A percentile compares a stretch with the other conserved stretches of the same genome.
Evolutionary conservation across 2,797 vertebrate species (phyloP).

Genomic region (Carcharodon carcharias): DNA sequence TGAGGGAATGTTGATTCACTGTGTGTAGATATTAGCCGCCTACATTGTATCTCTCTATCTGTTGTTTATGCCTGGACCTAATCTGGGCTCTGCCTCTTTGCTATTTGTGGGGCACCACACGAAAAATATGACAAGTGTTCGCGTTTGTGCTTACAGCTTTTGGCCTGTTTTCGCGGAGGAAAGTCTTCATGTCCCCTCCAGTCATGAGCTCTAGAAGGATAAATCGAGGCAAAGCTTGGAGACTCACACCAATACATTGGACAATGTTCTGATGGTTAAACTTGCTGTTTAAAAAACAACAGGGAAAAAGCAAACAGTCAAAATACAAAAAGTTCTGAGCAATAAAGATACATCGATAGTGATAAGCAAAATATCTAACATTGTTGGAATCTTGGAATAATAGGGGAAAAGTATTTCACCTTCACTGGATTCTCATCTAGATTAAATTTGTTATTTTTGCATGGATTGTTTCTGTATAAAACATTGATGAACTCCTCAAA

Average conservation of each 20-base stretch:
- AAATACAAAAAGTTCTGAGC: constrained; percentile 29
- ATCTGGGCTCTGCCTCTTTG: not conserved
- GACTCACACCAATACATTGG: constrained; percentile 78
- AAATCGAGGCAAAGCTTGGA: constrained; percentile 76
- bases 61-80: not conserved
- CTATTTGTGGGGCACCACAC: not conserved
- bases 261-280: constrained; percentile 85
- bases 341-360: constrained; percentile 29
- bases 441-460: not conserved
- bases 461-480: not conserved
- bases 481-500: not conserved
- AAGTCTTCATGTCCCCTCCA: constrained; percentile 87
- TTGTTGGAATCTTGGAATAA: not conserved
- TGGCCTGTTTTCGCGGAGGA: constrained; percentile 79
- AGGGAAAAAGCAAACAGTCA: not conserved
- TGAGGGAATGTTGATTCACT: not conserved
- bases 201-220: constrained; percentile 91
- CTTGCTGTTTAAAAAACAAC: constrained; percentile 59
- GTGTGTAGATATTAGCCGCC: not conserved
- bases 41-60: not conserved
- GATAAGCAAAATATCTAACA: not conserved
- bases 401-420: not conserved
- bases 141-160: constrained; percentile 61
- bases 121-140: not conserved
- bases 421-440: not conserved